Evolutionary conservation across 1,140 invertebrate species (phyloP).

Genomic region (Sinonovacula constricta): DNA sequence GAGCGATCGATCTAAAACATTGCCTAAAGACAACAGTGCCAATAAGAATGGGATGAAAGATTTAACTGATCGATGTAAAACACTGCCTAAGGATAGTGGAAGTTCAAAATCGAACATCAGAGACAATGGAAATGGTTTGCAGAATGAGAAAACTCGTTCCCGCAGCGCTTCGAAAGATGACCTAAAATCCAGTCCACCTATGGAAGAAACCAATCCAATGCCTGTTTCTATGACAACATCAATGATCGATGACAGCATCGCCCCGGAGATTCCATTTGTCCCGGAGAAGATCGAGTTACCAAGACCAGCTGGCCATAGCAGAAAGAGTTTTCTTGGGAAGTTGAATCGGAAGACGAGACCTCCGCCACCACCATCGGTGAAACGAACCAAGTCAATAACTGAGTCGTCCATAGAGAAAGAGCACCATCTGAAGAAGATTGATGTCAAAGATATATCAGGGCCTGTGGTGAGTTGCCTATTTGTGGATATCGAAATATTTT

Average conservation of each 20-base stretch:
- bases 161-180: constrained; percentile 42
- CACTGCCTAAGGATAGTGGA: constrained; percentile 21
- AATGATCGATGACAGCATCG: background rate
- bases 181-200: constrained; percentile 27
- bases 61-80: constrained; percentile 12
- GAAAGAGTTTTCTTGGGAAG: constrained; percentile 72
- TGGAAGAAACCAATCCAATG: constrained; percentile 15
- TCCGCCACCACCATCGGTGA: constrained; percentile 66
- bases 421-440: constrained; percentile 69
- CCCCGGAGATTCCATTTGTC: constrained; percentile 14
- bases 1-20: constrained; percentile 10
- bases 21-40: background rate
- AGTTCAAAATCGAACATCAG: constrained; percentile 9
- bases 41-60: too few species aligned
- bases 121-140: constrained; percentile 2
- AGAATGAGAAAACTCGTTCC: too few species aligned
- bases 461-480: constrained; percentile 76
- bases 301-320: constrained; percentile 51
- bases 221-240: background rate
- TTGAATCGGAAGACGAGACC: constrained; percentile 68
- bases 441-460: constrained; percentile 72
- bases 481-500: too few species aligned
- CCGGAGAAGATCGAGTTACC: constrained; percentile 73
- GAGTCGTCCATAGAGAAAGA: constrained; percentile 59
- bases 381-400: constrained; percentile 71